These are phyloP conservation scores for Drosophila buzzatii DNA, from an alignment of 2,888 invertebrate genomes.

Conservation along the genomic window DNA sequence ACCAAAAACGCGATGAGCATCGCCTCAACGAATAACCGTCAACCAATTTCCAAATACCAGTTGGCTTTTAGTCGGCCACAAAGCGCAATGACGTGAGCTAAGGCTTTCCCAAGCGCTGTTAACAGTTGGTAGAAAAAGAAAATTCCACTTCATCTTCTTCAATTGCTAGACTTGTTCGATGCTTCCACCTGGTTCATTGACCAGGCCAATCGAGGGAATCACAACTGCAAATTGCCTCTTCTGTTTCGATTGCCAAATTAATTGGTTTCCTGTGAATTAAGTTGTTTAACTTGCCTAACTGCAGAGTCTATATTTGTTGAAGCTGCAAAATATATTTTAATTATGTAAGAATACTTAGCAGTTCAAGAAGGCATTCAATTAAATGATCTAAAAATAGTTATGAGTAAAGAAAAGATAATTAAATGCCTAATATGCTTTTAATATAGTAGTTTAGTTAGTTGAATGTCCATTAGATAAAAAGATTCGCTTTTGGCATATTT, in stretches of 20 bases:
- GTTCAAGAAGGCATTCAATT: no score
- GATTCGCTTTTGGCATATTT: slow-evolving; percentile 37
- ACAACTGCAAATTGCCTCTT: not conserved
- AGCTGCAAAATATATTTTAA: not conserved
- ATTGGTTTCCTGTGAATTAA: not conserved
- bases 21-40: slow-evolving; percentile 31
- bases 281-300: not conserved
- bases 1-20: slow-evolving; percentile 42
- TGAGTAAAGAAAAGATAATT: slow-evolving; percentile 1
- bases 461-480: slow-evolving; percentile 48
- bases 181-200: slow-evolving; percentile 22
- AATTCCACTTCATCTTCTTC: slow-evolving; percentile 3
- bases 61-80: slow-evolving; percentile 46
- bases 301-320: not conserved
- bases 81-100: slow-evolving; percentile 27
- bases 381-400: not conserved
- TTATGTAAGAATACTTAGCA: not conserved
- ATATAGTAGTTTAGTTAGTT: slow-evolving; percentile 15
- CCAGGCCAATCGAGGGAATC: not conserved
- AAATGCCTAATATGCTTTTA: not conserved
- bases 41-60: slow-evolving; percentile 44
- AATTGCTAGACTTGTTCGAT: slow-evolving; percentile 11
- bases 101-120: not conserved
- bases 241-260: not conserved
- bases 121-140: not conserved